Conservation (phyloP, 2,113 vertebrate species). For the Pseudorasbora parva region DNA sequence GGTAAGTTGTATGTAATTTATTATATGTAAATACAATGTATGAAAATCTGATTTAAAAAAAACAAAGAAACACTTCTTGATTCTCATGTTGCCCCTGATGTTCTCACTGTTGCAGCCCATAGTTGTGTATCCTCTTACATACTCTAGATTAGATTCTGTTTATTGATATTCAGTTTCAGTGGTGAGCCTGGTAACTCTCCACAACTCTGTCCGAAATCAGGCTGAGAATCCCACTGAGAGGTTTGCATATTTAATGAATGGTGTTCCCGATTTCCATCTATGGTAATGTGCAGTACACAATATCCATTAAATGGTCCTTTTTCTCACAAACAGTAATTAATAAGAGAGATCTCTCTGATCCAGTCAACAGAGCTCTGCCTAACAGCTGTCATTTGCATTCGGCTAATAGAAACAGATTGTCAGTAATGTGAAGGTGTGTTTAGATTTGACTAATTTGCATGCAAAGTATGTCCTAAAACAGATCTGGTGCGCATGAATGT, state of each 20-base stretch:
- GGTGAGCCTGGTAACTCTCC: not conserved
- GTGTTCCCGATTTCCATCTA: slow-evolving; percentile 34
- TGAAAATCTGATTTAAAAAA: not conserved
- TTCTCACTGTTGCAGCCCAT: not conserved
- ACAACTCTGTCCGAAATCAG: slow-evolving; percentile 1
- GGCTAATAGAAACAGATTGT: not conserved
- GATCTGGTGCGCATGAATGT: not conserved
- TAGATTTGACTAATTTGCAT: not conserved
- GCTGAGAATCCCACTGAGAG: slow-evolving; percentile 15
- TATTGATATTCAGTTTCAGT: slow-evolving; percentile 7
- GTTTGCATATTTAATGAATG: slow-evolving; percentile 42
- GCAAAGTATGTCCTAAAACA: not conserved
- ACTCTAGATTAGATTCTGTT: slow-evolving; percentile 1
- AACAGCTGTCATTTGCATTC: slow-evolving; percentile 18
- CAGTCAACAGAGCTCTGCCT: not conserved
- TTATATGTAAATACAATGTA: not conserved
- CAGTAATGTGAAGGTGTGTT: not conserved
- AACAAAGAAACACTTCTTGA: too few relatives aligned
- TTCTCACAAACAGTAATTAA: slow-evolving; percentile 26
- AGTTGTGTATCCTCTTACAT: not conserved
- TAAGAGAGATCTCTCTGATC: not conserved
- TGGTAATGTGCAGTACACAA: slow-evolving; percentile 9
- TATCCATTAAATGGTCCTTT: slow-evolving; percentile 24
- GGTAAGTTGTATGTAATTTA: slow-evolving; percentile 67
- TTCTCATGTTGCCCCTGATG: not conserved